A percentile compares a stretch with the other conserved stretches of the same genome.
These are phyloP conservation scores for Synanthedon tipuliformis DNA, from an alignment of 2,888 invertebrate species.

Conservation along the genomic window DNA sequence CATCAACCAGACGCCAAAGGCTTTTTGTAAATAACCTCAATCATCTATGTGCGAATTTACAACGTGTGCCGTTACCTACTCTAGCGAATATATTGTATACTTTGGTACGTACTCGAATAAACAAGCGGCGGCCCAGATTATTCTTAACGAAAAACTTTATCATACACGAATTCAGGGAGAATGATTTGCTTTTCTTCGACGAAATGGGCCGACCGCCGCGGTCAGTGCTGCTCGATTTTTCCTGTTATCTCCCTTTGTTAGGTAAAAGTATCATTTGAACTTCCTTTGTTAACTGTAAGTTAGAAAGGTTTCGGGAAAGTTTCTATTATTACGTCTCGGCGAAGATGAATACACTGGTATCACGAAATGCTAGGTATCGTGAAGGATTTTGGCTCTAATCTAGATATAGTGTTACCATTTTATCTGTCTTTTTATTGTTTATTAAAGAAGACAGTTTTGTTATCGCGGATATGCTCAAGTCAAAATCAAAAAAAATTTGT, in stretches of 20 bases:
- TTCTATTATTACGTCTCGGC: background rate
- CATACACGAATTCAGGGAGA: background rate
- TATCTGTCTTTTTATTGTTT: too few relatives aligned
- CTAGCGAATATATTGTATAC: background rate
- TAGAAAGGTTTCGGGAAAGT: background rate
- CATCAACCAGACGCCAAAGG: conserved; percentile 27
- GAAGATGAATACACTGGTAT: background rate
- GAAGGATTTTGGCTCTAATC: too few relatives aligned
- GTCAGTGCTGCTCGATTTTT: background rate
- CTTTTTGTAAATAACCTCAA: conserved; percentile 36
- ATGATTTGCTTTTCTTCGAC: background rate
- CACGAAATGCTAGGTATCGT: too few relatives aligned
- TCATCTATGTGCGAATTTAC: conserved; percentile 9
- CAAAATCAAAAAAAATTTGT: too few relatives aligned
- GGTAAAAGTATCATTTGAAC: background rate
- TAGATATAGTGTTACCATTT: too few relatives aligned
- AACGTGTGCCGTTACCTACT: background rate
- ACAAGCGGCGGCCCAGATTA: background rate
- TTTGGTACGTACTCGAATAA: background rate
- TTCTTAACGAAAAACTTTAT: background rate
- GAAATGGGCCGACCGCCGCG: background rate
- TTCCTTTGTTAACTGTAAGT: background rate
- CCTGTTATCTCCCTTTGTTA: background rate
- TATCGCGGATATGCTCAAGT: too few relatives aligned
- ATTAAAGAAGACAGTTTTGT: too few relatives aligned